Percentiles rank a stretch among this genome's conserved stretches.
phyloP scores from a whole-genome alignment of 2,797 vertebrate genomes.

The Microctenopoma lineatum region DNA sequence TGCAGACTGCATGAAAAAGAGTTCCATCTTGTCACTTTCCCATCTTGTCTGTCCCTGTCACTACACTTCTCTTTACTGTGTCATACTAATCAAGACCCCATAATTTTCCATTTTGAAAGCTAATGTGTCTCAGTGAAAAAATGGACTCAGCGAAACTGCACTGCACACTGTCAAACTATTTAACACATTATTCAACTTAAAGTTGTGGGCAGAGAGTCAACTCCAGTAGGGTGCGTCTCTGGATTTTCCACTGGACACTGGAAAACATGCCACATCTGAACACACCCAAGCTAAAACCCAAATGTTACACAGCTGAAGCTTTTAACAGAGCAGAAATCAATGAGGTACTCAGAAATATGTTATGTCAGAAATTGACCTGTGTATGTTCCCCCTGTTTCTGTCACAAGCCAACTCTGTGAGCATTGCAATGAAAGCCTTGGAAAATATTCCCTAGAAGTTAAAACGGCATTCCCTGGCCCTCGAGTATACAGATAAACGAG shows the following conservation, averaged over 20 bases:
- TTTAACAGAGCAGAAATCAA: conserved; percentile 5
- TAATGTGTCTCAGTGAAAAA: conserved; percentile 6
- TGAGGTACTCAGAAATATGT: not conserved
- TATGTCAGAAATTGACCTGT: not conserved
- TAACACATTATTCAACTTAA: not conserved
- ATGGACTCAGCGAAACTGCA: not conserved
- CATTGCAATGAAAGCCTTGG: not conserved
- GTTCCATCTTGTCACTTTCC: conserved; percentile 5
- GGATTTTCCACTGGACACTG: not conserved
- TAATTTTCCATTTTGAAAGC: not conserved
- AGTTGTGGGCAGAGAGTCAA: not conserved
- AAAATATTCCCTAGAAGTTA: conserved; percentile 9
- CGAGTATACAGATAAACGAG: conserved; percentile 12
- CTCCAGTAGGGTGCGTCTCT: not conserved
- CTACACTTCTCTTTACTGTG: not conserved
- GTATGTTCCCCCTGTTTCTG: not conserved
- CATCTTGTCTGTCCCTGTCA: conserved; percentile 7
- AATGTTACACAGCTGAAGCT: not conserved
- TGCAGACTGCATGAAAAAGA: conserved; percentile 25
- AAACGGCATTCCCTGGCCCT: not conserved
- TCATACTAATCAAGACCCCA: not conserved
- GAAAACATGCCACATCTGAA: conserved; percentile 19
- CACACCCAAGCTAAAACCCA: not conserved
- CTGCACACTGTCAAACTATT: not conserved
- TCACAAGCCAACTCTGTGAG: not conserved